A percentile compares a stretch with the other conserved stretches of the same genome.
Evolutionary conservation across 2,888 invertebrate species (phyloP).

Genomic region (Clostera curtula): DNA sequence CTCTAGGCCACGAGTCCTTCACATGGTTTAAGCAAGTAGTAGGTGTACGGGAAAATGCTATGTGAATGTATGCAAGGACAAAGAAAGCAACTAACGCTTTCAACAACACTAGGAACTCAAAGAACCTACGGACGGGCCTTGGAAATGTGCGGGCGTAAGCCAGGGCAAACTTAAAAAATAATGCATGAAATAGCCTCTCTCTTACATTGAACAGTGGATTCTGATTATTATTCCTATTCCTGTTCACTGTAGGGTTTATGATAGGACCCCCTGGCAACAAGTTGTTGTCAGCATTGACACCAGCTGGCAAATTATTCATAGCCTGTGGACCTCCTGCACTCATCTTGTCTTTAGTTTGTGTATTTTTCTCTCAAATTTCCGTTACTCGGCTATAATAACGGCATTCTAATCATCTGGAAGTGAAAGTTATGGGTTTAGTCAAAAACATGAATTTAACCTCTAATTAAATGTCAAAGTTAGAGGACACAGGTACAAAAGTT

Average conservation of each 20-base stretch:
- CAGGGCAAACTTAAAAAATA: conserved; percentile 94
- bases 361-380: conserved; percentile 12
- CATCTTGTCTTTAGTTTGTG: conserved; percentile 28
- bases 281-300: conserved; percentile 70
- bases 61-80: conserved; percentile 95
- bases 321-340: conserved; percentile 52
- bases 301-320: conserved; percentile 62
- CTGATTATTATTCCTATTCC: conserved; percentile 77
- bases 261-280: conserved; percentile 72
- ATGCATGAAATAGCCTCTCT: conserved; percentile 94
- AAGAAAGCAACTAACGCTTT: conserved; percentile 89
- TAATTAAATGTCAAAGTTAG: conserved; percentile 38
- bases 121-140: conserved; percentile 83
- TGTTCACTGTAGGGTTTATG: conserved; percentile 65
- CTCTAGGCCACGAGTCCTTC: conserved; percentile 92
- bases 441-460: conserved; percentile 28
- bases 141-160: conserved; percentile 95
- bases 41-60: conserved; percentile 93
- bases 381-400: conserved; percentile 14
- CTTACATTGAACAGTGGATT: conserved; percentile 89
- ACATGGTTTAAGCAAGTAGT: conserved; percentile 94
- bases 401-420: conserved; percentile 52
- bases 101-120: conserved; percentile 88
- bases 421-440: conserved; percentile 28
- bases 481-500: conserved; percentile 31